Percentiles rank a stretch among this genome's conserved stretches.
Conservation (phyloP, 2,113 vertebrate genomes). For the Xenopus laevis region DNA sequence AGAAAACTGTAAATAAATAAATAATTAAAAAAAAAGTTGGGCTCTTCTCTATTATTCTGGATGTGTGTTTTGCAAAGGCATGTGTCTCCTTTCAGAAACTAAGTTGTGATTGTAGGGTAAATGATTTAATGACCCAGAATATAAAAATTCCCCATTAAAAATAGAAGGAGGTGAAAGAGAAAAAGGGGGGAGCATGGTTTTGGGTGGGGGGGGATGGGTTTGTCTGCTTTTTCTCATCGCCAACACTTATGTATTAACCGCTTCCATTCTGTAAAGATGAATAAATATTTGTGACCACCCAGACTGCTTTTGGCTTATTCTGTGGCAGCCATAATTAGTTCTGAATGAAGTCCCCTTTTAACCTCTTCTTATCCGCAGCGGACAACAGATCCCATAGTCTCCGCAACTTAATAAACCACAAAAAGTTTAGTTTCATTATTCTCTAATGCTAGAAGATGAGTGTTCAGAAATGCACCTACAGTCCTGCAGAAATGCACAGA, state of each 20-base stretch:
- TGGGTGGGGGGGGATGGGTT: constrained; percentile 18
- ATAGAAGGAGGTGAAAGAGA: too few relatives aligned
- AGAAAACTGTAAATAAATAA: constrained; percentile 18
- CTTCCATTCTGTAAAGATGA: constrained; percentile 28
- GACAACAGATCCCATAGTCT: too few relatives aligned
- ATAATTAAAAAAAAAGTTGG: constrained; percentile 18
- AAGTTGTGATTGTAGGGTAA: neutral
- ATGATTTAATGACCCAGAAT: neutral
- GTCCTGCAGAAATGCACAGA: too few relatives aligned
- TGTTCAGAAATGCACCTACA: too few relatives aligned
- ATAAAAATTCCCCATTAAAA: neutral
- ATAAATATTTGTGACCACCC: constrained; percentile 43
- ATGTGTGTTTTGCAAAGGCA: constrained; percentile 20
- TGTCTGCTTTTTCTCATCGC: constrained; percentile 45
- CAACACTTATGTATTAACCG: constrained; percentile 37
- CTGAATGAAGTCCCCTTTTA: neutral
- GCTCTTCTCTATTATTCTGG: neutral
- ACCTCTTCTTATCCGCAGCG: neutral
- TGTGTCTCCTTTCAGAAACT: too few relatives aligned
- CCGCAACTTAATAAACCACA: neutral
- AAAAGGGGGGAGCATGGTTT: neutral
- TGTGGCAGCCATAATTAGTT: constrained; percentile 1
- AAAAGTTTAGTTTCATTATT: neutral
- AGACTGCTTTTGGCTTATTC: constrained; percentile 22
- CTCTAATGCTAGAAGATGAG: too few relatives aligned